A percentile compares a stretch with the other conserved stretches of the same genome.
Conservation (phyloP, 2,888 invertebrate genomes). For the Agapetus fuscipes region DNA sequence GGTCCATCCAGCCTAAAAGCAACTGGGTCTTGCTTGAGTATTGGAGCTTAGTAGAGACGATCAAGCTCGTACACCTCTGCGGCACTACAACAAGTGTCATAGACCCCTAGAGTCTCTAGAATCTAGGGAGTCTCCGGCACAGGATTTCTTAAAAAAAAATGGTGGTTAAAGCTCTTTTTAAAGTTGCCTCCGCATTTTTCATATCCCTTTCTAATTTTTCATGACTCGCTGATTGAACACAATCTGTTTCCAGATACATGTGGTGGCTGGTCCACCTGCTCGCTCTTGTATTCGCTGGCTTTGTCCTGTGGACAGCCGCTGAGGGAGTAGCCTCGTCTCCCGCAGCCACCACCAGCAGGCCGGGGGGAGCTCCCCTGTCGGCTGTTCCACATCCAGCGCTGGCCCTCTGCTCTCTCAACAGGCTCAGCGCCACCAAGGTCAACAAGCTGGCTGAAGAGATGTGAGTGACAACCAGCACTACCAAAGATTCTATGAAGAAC, state of each 20-base stretch:
- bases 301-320: conserved; percentile 36
- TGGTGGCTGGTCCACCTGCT: conserved; percentile 36
- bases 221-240: too few species aligned
- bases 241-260: conserved; percentile 26
- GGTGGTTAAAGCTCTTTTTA: too few species aligned
- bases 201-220: too few species aligned
- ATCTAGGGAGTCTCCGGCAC: too few species aligned
- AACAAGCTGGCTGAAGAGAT: conserved; percentile 31
- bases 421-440: conserved; percentile 37
- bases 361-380: conserved; percentile 37
- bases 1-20: too few species aligned
- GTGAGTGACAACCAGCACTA: conserved; percentile 29
- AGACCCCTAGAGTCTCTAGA: too few species aligned
- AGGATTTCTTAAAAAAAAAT: too few species aligned
- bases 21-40: too few species aligned
- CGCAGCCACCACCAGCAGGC: conserved; percentile 29
- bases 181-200: too few species aligned
- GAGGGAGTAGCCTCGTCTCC: conserved; percentile 35
- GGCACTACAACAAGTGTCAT: too few species aligned
- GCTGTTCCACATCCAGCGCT: conserved; percentile 42
- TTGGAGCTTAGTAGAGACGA: too few species aligned
- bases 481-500: not conserved
- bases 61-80: too few species aligned
- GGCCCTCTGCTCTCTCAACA: conserved; percentile 41
- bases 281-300: conserved; percentile 34